Base-by-base conservation (phyloP, 2,797 vertebrate genomes). In the Paedocypris micromegethes region DNA sequence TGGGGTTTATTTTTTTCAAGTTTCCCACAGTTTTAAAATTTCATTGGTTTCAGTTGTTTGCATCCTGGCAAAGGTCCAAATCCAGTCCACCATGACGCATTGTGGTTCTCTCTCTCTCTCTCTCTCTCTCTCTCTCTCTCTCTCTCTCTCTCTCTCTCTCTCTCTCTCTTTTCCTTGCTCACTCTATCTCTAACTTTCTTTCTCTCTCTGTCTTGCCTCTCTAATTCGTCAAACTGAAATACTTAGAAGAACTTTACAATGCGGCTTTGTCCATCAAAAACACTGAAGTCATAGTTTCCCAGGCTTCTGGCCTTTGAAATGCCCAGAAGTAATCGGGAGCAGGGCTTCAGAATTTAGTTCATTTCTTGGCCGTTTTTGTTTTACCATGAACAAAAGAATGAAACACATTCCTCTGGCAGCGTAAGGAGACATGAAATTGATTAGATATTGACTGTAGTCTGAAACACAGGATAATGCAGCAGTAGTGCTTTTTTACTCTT, bases 221-320 rank as follows among this genome's bases (percentile, higher is more conserved):
- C 83, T 77, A 60, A 83, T 78, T 87, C 86, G 82, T 86, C 82
- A 83, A 85, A 85, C 77, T 84, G 80, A 85, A 86, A 84, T 74
- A 73, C 84, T 72, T 81, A 80, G 81, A 74, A 54, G 70, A 80
- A 51, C 62, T 64, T 75, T 77, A 87, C 82, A 86, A 83, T 83
- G 78, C 77, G 73, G 73, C 81, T 83, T 84, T 86, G 81, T 87
- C 74, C 73, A 41, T 73, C 66, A 78, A 79, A 84, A 83, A 80
- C 79, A 83, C 81, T 82, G 79, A 81, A 83, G 78, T 82, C 83
- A 83, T 80, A 82, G 78, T 84, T 85, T 83, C 83, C 81, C 90
- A 91, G 87, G 90, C 87, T 84, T 83, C 73, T 72, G 69, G 78
- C 78, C 80, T 81, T 75, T 75, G 78, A 86, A 86, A 87, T 75